These are phyloP conservation scores for Sarcophaga peregrina DNA, from an alignment of 1,140 invertebrate genomes.

Conservation along the genomic window DNA sequence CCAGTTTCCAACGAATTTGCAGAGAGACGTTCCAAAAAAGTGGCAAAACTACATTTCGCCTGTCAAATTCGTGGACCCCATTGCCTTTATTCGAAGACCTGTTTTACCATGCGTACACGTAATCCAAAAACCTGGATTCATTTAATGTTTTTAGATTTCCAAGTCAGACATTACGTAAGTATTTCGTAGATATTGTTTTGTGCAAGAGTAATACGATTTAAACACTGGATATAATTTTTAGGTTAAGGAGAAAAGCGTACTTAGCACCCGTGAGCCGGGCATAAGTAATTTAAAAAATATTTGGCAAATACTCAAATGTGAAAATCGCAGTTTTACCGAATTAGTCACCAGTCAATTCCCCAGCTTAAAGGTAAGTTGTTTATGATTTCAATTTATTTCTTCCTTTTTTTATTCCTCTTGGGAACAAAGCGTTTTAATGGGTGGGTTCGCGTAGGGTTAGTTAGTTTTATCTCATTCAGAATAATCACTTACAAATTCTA, in stretches of 20 bases:
- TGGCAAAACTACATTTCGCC: conserved; percentile 88
- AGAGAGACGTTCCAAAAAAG: conserved; percentile 86
- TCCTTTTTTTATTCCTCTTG: no score
- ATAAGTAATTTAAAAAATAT: conserved; percentile 88
- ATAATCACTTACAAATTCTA: no score
- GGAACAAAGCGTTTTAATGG: no score
- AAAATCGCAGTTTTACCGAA: conserved; percentile 89
- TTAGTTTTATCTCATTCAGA: no score
- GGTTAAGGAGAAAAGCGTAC: conserved; percentile 81
- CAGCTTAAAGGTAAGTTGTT: conserved; percentile 75
- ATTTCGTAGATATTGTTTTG: background rate
- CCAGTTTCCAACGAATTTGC: conserved; percentile 66
- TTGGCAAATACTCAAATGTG: conserved; percentile 92
- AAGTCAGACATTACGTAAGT: conserved; percentile 70
- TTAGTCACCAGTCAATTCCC: conserved; percentile 94
- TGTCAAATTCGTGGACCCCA: conserved; percentile 87
- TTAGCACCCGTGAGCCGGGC: conserved; percentile 85
- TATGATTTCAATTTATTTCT: no score
- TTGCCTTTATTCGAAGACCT: conserved; percentile 88
- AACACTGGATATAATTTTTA: conserved; percentile 58
- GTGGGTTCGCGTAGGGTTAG: no score
- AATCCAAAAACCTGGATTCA: conserved; percentile 92
- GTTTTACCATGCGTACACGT: conserved; percentile 88
- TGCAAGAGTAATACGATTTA: background rate
- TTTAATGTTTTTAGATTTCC: conserved; percentile 92